Evolutionary conservation across 2,797 vertebrate genomes (phyloP), one percentile per base, ranked within the genome.

Genomic region (Todus mexicanus): DNA sequence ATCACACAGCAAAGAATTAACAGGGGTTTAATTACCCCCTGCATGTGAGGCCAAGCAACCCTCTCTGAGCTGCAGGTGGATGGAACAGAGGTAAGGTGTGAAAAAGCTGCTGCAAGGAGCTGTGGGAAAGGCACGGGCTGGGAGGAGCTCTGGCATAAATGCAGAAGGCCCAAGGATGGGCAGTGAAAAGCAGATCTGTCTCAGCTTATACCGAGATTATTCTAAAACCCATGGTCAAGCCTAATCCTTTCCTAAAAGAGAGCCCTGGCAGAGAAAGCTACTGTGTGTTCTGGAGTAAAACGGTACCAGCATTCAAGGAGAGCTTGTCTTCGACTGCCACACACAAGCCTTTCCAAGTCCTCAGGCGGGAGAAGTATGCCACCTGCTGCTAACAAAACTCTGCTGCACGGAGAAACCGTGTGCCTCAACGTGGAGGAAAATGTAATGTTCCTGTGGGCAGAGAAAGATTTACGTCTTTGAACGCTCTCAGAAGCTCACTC

Each of bases 251-350:
- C 37, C 54, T 40, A 15, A 59, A 43, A 29, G 76, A 51, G 40
- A 59, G 42, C 31, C 43, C 37, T 31, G 45, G 51, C 8, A 7
- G 31, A 53, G 75, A 38, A 74, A 77, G 51, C 27, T 33, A 1
- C 0, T 0, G 2, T 0, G 12, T 10, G 43, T 33, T 33, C 51
- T 25, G 37, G 29, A 26, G 48, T 15, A 10, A 71, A 26, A 5
- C 12, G 37, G 15, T 19, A 14, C 9, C 18, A 48, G 57, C 38
- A 23, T 12, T n/a, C 1, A 9, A 0, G 15, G 23, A 29, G 66
- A 50, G 8, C 13, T 4, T 37, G 21, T 10, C 38, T n/a, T 25
- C 0, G 7, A 14, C 5, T 12, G 25, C 14, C 8, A 8, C 0
- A 21, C 50, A 20, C 26, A 8, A 71, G 38, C 16, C 7, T 18